These are phyloP conservation scores for Sycon ciliatum DNA, from an alignment of 37 sponge, comb jelly and placozoan genomes.

Conservation along the genomic window DNA sequence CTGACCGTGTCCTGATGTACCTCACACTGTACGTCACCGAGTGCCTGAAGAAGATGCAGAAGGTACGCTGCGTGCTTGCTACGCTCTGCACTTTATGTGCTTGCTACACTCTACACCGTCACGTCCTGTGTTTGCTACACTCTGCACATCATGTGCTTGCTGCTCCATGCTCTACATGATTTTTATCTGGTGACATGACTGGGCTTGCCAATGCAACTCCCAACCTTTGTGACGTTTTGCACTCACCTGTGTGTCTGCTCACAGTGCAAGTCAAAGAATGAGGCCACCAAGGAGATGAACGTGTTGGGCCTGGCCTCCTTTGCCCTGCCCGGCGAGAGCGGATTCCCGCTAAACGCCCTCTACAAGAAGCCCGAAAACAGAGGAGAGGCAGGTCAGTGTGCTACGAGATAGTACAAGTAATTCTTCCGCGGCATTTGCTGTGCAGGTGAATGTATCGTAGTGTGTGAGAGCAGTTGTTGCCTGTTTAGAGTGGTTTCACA, in stretches of 20 bases:
- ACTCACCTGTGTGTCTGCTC: constrained; percentile 1
- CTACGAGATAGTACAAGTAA: no score
- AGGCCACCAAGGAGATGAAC: constrained; percentile 75
- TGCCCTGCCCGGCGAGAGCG: constrained; percentile 85
- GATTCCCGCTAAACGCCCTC: constrained; percentile 91
- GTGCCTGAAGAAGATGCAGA: constrained; percentile 88
- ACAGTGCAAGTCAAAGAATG: constrained; percentile 64
- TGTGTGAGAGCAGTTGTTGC: no score
- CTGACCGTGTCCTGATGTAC: constrained; percentile 87
- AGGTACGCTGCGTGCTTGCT: constrained; percentile 28
- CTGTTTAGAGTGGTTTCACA: no score
- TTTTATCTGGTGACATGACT: not conserved
- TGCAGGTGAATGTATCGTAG: not conserved
- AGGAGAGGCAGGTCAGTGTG: constrained; percentile 54
- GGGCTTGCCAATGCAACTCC: not conserved
- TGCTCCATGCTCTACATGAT: not conserved
- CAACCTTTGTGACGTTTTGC: not conserved
- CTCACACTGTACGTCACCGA: constrained; percentile 92
- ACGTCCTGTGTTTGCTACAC: not conserved
- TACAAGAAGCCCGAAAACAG: constrained; percentile 64
- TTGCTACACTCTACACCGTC: not conserved
- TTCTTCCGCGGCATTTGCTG: not conserved
- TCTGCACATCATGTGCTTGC: not conserved
- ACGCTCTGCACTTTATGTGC: not conserved
- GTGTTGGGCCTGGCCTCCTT: constrained; percentile 76